Conservation (phyloP, 2,888 invertebrate genomes). For the Pseudococcus longispinus region DNA sequence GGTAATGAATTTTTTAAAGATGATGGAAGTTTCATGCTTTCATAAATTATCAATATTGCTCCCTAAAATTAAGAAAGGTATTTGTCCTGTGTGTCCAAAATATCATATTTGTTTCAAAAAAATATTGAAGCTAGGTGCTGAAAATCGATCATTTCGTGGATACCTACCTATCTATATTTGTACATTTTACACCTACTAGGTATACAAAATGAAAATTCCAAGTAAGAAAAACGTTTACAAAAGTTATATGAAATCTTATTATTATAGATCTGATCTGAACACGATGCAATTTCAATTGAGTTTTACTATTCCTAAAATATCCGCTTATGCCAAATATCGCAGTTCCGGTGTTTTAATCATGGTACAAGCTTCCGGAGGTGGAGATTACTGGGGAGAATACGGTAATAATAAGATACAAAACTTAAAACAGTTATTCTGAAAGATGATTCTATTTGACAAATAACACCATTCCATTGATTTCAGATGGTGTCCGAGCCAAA, state of each 20-base stretch:
- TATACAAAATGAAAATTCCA: no score
- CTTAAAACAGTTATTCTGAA: neutral
- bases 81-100: no score
- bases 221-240: neutral
- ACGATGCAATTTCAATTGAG: slow-evolving; percentile 83
- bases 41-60: no score
- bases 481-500: slow-evolving; percentile 84
- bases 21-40: no score
- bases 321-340: slow-evolving; percentile 79
- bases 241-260: neutral
- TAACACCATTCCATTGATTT: slow-evolving; percentile 58
- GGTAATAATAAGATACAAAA: slow-evolving; percentile 65
- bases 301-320: slow-evolving; percentile 79
- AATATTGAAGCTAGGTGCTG: no score
- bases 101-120: no score
- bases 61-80: no score
- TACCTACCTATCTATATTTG: no score
- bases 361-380: slow-evolving; percentile 83
- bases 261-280: slow-evolving; percentile 75
- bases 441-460: neutral
- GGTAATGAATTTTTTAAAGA: no score
- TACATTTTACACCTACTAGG: no score
- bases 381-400: slow-evolving; percentile 90
- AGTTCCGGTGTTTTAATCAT: slow-evolving; percentile 81
- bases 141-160: no score